Conservation (phyloP, 1,140 invertebrate species). For the Zophobas morio region DNA sequence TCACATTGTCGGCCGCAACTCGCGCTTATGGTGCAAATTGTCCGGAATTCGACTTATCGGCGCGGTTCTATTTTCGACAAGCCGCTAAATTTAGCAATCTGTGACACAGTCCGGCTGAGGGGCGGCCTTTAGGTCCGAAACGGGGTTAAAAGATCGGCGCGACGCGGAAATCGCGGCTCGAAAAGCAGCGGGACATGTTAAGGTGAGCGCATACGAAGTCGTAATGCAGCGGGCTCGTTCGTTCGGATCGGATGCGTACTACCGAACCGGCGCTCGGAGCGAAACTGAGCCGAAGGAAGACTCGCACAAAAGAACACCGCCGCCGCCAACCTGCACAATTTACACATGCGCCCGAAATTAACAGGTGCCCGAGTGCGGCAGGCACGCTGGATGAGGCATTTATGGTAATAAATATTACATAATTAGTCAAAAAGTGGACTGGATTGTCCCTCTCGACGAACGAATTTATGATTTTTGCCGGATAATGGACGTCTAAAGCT, state of each 20-base stretch:
- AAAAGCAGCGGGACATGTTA: neutral
- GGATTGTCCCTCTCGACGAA: neutral
- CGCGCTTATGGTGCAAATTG: neutral
- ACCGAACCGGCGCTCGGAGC: conserved; percentile 20
- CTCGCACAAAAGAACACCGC: conserved; percentile 49
- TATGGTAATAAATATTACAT: conserved; percentile 9
- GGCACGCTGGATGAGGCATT: conserved; percentile 26
- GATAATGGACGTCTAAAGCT: conserved; percentile 9
- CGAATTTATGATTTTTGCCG: conserved; percentile 11
- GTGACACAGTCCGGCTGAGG: conserved; percentile 45
- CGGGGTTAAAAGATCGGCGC: neutral
- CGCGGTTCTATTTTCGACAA: conserved; percentile 50
- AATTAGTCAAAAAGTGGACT: conserved; percentile 2
- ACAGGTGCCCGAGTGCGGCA: conserved; percentile 49
- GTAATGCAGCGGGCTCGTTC: conserved; percentile 18
- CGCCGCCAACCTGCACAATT: conserved; percentile 51
- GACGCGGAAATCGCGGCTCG: neutral
- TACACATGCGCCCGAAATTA: conserved; percentile 55
- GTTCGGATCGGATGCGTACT: conserved; percentile 15
- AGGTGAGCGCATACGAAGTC: neutral
- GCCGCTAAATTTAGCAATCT: conserved; percentile 44
- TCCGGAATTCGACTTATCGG: neutral
- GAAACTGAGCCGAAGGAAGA: conserved; percentile 18
- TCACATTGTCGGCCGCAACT: conserved; percentile 10
- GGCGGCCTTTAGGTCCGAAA: neutral